These are phyloP conservation scores for Epinotia nisella DNA, from an alignment of 2,888 invertebrate genomes.

Conservation along the genomic window DNA sequence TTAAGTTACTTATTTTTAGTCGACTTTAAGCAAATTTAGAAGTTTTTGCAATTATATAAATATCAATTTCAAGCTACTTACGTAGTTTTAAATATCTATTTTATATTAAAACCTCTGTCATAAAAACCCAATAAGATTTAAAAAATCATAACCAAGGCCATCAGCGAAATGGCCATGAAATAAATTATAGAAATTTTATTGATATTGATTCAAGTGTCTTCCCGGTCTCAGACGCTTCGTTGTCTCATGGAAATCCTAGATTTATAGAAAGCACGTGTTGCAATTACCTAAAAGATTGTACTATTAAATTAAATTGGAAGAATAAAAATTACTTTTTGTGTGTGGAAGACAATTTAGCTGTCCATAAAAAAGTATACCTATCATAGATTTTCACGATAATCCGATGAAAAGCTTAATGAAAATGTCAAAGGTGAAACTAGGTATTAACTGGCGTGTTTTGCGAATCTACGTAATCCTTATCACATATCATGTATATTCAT, in stretches of 20 bases:
- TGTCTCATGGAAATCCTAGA: not conserved
- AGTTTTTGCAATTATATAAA: too few relatives aligned
- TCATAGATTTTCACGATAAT: constrained; percentile 16
- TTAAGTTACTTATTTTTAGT: not conserved
- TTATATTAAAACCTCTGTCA: not conserved
- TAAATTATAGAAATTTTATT: constrained; percentile 25
- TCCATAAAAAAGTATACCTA: not conserved
- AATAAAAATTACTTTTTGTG: not conserved
- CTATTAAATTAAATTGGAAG: too few relatives aligned
- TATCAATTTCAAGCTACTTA: too few relatives aligned
- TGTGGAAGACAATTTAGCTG: not conserved
- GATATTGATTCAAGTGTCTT: constrained; percentile 37
- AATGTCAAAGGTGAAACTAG: constrained; percentile 42
- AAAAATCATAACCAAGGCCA: not conserved
- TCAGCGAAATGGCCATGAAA: not conserved
- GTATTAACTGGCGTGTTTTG: constrained; percentile 16
- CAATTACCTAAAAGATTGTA: not conserved
- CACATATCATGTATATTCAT: constrained; percentile 7
- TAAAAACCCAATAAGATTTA: not conserved
- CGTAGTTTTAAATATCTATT: not conserved
- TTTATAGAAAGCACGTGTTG: not conserved
- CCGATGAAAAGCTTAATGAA: constrained; percentile 33
- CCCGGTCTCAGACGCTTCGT: not conserved
- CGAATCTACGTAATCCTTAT: not conserved
- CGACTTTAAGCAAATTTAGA: too few relatives aligned